These are phyloP conservation scores for Xylota segnis DNA, from an alignment of 2,888 invertebrate species.

Conservation along the genomic window DNA sequence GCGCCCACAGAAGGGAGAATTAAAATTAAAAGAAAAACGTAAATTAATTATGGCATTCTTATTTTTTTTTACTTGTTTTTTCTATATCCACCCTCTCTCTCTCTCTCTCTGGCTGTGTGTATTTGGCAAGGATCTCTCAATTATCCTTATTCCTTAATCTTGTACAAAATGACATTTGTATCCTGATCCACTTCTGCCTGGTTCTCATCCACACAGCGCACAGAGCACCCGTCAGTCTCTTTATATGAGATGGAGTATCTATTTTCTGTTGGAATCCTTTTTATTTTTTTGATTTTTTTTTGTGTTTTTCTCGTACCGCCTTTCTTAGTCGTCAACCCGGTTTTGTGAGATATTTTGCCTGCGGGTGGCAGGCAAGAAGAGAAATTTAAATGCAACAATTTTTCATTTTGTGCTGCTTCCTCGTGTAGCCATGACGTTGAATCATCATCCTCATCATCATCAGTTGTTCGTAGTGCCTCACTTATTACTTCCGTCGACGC, in stretches of 20 bases:
- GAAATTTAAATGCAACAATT: conserved; percentile 72
- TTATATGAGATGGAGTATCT: conserved; percentile 40
- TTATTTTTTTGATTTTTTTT: conserved; percentile 11
- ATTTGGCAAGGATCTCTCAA: conserved; percentile 64
- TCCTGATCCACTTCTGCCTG: conserved; percentile 69
- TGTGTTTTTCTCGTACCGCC: conserved; percentile 4
- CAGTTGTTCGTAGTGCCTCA: conserved; percentile 34
- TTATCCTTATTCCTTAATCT: conserved; percentile 75
- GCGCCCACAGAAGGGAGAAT: conserved; percentile 48
- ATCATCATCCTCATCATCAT: conserved; percentile 70
- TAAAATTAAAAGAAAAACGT: conserved; percentile 74
- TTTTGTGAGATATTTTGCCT: conserved; percentile 57
- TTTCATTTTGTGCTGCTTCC: conserved; percentile 58
- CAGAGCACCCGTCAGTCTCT: conserved; percentile 10
- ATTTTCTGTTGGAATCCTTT: conserved; percentile 63
- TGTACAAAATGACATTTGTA: conserved; percentile 75
- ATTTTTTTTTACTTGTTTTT: no score
- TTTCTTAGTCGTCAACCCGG: conserved; percentile 49
- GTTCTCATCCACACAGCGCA: not conserved
- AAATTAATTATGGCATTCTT: conserved; percentile 73
- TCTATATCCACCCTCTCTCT: not conserved
- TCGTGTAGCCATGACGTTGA: conserved; percentile 53
- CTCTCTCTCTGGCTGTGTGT: conserved; percentile 12
- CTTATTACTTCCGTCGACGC: conserved; percentile 52
- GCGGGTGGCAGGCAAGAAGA: conserved; percentile 21